Evolutionary conservation across 2,888 invertebrate genomes (phyloP).

Genomic region (Drosophila testacea): DNA sequence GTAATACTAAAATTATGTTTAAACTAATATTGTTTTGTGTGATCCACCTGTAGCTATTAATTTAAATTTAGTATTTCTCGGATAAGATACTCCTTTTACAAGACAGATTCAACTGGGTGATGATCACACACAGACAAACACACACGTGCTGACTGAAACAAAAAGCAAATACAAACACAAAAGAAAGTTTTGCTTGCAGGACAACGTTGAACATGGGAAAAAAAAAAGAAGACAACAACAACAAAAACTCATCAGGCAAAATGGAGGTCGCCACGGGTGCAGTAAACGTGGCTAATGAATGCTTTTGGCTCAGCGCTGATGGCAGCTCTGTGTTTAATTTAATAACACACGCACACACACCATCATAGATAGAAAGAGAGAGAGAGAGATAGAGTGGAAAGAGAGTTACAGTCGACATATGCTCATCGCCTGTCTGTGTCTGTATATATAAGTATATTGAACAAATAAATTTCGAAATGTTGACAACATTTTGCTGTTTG

Average conservation of each 20-base stretch:
- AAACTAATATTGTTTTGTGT: no score
- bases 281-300: slow-evolving; percentile 81
- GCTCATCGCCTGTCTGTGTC: slow-evolving; percentile 53
- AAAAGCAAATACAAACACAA: slow-evolving; percentile 55
- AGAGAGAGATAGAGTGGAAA: slow-evolving; percentile 2
- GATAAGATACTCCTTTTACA: neutral
- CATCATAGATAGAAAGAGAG: neutral
- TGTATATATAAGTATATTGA: slow-evolving; percentile 70
- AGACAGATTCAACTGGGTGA: slow-evolving; percentile 35
- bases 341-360: slow-evolving; percentile 66
- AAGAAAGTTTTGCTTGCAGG: slow-evolving; percentile 49
- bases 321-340: slow-evolving; percentile 73
- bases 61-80: neutral
- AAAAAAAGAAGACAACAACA: slow-evolving; percentile 23
- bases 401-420: slow-evolving; percentile 49
- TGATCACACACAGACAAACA: slow-evolving; percentile 17
- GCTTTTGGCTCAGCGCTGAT: slow-evolving; percentile 78
- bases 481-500: slow-evolving; percentile 81
- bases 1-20: no score
- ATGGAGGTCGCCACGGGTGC: slow-evolving; percentile 81
- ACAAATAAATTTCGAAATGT: slow-evolving; percentile 81
- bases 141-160: slow-evolving; percentile 15
- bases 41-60: neutral
- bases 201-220: slow-evolving; percentile 21
- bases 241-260: slow-evolving; percentile 75